These are phyloP conservation scores for Simalia tracyae DNA, from an alignment of 2,797 vertebrate species.

Conservation along the genomic window DNA sequence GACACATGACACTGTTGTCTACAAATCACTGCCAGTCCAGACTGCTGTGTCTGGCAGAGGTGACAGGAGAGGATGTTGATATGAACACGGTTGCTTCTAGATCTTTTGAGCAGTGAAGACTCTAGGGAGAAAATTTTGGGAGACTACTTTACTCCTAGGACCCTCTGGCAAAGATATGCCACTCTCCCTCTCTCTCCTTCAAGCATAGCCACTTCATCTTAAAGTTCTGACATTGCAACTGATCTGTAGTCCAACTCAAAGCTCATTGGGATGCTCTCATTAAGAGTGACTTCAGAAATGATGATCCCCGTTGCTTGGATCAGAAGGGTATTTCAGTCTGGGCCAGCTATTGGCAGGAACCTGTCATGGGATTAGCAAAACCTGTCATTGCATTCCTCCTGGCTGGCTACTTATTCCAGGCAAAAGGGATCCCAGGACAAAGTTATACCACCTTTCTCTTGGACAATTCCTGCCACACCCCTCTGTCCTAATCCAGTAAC, in stretches of 20 bases:
- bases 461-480: background rate
- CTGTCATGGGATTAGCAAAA: background rate
- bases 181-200: background rate
- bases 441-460: background rate
- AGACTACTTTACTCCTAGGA: background rate
- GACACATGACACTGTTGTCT: constrained; percentile 67
- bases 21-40: constrained; percentile 12
- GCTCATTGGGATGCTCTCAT: background rate
- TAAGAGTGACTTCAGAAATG: background rate
- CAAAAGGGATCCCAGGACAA: background rate
- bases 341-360: background rate
- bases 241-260: background rate
- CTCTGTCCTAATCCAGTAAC: background rate
- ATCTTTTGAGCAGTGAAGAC: background rate
- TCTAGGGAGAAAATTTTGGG: background rate
- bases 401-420: background rate
- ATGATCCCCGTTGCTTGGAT: background rate
- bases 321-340: background rate
- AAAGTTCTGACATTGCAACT: background rate
- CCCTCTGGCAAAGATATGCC: background rate
- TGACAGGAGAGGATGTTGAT: constrained; percentile 1
- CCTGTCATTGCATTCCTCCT: background rate
- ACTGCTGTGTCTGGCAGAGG: background rate
- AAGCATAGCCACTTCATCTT: background rate
- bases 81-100: constrained; percentile 34